Percentiles rank a stretch among this genome's conserved stretches.
These are phyloP conservation scores for Gyps fulvus DNA, from an alignment of 2,113 vertebrate species.

Conservation along the genomic window DNA sequence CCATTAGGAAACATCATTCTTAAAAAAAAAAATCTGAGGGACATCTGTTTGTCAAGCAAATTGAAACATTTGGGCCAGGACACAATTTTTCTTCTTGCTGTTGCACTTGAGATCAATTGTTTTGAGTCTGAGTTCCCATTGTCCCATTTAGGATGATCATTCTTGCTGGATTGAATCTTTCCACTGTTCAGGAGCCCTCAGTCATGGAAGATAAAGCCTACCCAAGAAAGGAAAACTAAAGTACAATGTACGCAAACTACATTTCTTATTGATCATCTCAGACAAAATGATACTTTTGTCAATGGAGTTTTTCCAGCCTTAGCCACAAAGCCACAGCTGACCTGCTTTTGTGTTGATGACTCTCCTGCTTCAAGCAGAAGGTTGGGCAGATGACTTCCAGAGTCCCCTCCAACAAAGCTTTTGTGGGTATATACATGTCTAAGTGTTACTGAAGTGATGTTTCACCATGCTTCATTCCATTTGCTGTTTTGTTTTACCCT, in stretches of 20 bases:
- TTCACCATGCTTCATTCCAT: background rate
- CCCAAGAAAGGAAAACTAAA: background rate
- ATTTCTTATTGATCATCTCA: background rate
- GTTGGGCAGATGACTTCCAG: background rate
- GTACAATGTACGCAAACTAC: background rate
- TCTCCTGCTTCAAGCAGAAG: background rate
- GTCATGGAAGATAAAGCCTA: background rate
- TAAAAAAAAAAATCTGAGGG: background rate
- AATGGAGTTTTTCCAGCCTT: background rate
- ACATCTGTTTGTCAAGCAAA: background rate
- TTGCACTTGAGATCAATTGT: background rate
- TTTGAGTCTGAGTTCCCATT: background rate
- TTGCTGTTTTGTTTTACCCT: background rate
- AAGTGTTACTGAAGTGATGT: background rate
- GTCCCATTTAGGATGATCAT: background rate
- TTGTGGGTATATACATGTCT: background rate
- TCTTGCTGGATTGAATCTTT: background rate
- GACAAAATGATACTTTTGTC: background rate
- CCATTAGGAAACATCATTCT: background rate
- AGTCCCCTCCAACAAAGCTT: background rate
- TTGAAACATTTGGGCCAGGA: background rate
- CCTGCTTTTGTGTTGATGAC: background rate
- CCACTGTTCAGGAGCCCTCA: background rate
- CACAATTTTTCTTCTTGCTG: background rate
- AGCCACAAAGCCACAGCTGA: background rate